Conservation (phyloP, 1,140 invertebrate genomes). For the Cyclina sinensis region DNA sequence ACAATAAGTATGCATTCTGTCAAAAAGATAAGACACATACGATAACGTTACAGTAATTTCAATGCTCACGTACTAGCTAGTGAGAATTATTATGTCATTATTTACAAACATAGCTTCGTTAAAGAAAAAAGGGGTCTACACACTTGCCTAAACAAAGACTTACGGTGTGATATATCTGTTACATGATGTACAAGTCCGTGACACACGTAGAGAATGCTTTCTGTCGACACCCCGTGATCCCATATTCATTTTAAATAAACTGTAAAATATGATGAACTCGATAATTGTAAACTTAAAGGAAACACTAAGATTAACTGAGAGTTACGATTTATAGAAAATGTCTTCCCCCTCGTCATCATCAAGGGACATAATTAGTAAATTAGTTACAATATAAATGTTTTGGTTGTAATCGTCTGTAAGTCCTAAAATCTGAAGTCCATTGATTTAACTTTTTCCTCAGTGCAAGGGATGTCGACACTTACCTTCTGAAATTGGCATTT, state of each 20-base stretch:
- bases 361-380: too few species aligned
- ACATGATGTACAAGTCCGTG: neutral
- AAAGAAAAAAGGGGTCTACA: constrained; percentile 6
- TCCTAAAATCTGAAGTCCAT: too few species aligned
- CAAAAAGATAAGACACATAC: neutral
- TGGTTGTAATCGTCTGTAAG: too few species aligned
- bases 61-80: neutral
- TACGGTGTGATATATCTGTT: neutral
- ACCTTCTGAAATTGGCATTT: too few species aligned
- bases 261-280: neutral
- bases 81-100: neutral
- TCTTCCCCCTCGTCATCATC: too few species aligned
- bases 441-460: too few species aligned
- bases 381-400: too few species aligned
- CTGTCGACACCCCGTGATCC: neutral
- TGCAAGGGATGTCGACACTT: too few species aligned
- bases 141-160: neutral
- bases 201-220: constrained; percentile 9
- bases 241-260: neutral
- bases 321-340: too few species aligned
- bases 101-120: neutral
- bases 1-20: constrained; percentile 7
- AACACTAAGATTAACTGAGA: too few species aligned
- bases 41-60: constrained; percentile 16
- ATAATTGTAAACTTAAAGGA: neutral